Base-by-base conservation (phyloP, 1,140 invertebrate species). In the Uloborus diversus region DNA sequence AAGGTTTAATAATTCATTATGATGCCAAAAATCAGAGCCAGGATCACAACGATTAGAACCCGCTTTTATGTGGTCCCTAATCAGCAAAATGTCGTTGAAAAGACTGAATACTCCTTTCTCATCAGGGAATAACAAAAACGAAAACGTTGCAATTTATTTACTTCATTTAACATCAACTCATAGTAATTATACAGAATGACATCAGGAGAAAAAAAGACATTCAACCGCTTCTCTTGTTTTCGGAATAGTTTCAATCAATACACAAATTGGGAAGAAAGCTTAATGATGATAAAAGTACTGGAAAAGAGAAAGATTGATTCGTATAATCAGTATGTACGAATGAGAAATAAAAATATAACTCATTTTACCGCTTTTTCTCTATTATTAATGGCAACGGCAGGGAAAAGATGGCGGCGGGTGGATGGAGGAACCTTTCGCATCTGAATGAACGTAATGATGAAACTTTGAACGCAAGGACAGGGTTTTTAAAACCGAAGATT, bases 401-500 rank as follows among this genome's bases (percentile, higher is more conserved):
- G 17, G 49, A 37, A 57, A 49, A 56, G 68, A 53, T 9, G 49
- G n/a, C n/a, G n/a, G n/a, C n/a, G n/a, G n/a, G n/a, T n/a, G n/a
- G n/a, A n/a, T n/a, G n/a, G n/a, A n/a, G n/a, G n/a, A 35, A 68
- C 47, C 33, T 70, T 70, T 70, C 53, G 28, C 68, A 57, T 57
- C 33, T 57, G 68, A 70, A 70, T 57, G 53, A 70, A 25, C 49
- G 51, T 70, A 70, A 70, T 70, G 68, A 70, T 32, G 51, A 56
- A 28, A 42, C 64, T 17, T 49, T 66, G 51, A 66, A 66, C 47
- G 64, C 47, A 66, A 37, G 68, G 17, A 49, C 11, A n/a, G 53
- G 33, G 49, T 70, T 57, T 53, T 49, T 35, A 51, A 70, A 70
- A 70, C 68, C 68, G 68, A 70, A 70, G 68, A 70, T 70, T 70